Base-by-base conservation (phyloP, 2,888 invertebrate species). In the Euplagia quadripunctaria region DNA sequence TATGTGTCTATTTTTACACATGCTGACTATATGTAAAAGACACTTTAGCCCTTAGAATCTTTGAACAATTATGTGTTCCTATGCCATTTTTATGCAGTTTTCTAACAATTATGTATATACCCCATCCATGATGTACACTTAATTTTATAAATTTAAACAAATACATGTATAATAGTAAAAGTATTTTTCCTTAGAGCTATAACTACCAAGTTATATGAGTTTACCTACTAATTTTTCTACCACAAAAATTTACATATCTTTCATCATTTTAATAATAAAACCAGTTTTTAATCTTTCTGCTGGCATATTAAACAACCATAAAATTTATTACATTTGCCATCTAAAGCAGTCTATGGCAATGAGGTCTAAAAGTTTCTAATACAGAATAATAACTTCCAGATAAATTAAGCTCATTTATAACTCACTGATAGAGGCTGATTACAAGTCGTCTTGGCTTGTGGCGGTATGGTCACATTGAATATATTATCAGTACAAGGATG, bases 401-500 rank as follows among this genome's bases (percentile, higher is more conserved):
- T 31, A 31, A 31, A 31, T 31, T 31, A 31, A 31, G 31, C 31
- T 31, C 31, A 8, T 46, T 46, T 6, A 20, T 41, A 64, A 80
- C 93, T 91, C 88, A 95, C 95, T 84, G 94, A 86, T 79, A 94
- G 82, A 68, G 90, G 85, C 46, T 74, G 79, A 2, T 72, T 74
- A 78, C 92, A 93, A n/a, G 88, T 87, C 74, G 89, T 89, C 55
- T 83, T 86, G 4, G 77, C 71, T 43, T 70, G 79, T 16, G 69
- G 61, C 16, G 85, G 77, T 16, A 42, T 64, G 55, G 89, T 90
- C 6, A 87, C 77, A 65, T 85, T 82, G n/a, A 87, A 85, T 64
- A 79, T 49, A 4, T 87, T 70, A 86, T 96, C 94, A 63, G 79
- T 85, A 81, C 96, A 96, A 20, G 96, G 96, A 82, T 95, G 94